These are phyloP conservation scores for Chaitophorus viminalis DNA, from an alignment of 2,888 invertebrate species.

Conservation along the genomic window DNA sequence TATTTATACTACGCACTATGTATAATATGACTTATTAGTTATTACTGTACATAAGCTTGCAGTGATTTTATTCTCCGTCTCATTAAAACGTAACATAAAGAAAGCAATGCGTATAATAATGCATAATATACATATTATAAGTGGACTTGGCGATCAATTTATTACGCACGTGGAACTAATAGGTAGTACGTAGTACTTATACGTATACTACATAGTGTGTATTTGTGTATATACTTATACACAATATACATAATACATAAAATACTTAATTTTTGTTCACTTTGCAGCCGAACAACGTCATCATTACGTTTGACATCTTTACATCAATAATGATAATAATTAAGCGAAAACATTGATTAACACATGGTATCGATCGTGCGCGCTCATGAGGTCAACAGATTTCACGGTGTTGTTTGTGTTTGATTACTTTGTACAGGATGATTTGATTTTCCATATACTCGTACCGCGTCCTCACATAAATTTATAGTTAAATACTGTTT, in stretches of 20 bases:
- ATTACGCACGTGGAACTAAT: neutral
- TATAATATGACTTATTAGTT: too few relatives aligned
- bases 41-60: too few relatives aligned
- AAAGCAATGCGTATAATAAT: neutral
- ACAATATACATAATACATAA: too few relatives aligned
- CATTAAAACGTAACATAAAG: too few relatives aligned
- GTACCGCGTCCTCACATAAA: neutral
- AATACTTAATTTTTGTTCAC: neutral
- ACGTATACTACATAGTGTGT: neutral
- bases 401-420: neutral
- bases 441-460: neutral
- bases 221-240: neutral
- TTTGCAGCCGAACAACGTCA: neutral
- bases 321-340: neutral
- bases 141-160: too few relatives aligned
- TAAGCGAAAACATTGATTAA: conserved; percentile 11
- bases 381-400: neutral
- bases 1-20: too few relatives aligned
- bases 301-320: neutral
- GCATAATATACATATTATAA: neutral
- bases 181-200: too few relatives aligned
- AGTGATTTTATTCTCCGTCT: too few relatives aligned
- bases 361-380: conserved; percentile 1
- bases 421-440: neutral
- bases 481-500: neutral